Evolutionary conservation across 2,888 invertebrate species (phyloP), one percentile per base, ranked within the genome.

Genomic region (Odontothrips loti): DNA sequence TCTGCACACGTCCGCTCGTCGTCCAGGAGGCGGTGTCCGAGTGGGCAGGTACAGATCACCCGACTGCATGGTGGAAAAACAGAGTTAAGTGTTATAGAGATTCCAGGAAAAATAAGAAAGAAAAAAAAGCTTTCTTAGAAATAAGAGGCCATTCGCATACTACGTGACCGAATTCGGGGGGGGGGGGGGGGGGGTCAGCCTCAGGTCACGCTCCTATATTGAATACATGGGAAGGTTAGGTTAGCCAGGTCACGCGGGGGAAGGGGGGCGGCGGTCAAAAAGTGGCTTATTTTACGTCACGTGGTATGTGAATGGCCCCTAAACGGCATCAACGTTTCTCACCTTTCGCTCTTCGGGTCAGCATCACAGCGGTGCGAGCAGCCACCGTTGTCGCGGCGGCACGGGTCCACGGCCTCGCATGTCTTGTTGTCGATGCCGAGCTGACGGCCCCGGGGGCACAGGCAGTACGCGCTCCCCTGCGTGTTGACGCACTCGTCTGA

Each of bases 401-500:
- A 89, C 82, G 88, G 88, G 82, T 87, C 85, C 82, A 87, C 85
- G 84, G 86, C 88, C 4, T 84, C 82, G 82, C 88, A 88, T 12
- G 86, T 82, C 75, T 82, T 82, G 82, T 83, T 84, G 80, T 83
- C 83, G 15, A 29, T 47, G 75, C 83, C 84, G 80, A 83, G 82
- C 27, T 80, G 82, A 43, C 81, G 82, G 6, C 83, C 84, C 3
- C 82, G 82, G 12, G 84, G 84, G 43, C 84, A 84, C 79, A 82
- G 79, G 81, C 85, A 85, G 82, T 84, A 84, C 79, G 84, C 83
- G 0, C 83, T 89, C 27, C 91, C 91, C 47, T 88, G 88, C 0
- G 91, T 89, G 85, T 92, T 91, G 83, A 89, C 87, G 85, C 92
- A 92, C 80, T 87, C 86, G 82, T 91, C 91, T n/a, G 90, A 89